phyloP scores from a whole-genome alignment of 2,113 vertebrate species.

The Potamarius usumacintae region DNA sequence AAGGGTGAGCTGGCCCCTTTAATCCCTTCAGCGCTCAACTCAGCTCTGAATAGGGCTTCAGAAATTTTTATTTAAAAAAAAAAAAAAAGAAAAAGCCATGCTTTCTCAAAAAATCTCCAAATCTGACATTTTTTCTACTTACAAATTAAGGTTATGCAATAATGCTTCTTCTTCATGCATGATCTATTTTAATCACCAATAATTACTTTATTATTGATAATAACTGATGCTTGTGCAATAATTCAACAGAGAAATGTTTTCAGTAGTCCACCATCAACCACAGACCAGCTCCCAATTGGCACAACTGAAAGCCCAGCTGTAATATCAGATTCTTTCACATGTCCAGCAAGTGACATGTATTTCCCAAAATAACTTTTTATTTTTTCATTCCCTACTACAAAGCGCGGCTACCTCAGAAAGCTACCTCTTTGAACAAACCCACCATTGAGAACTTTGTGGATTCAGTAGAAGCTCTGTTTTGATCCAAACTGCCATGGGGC shows the following conservation, averaged over 20 bases:
- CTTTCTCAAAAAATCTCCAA: neutral
- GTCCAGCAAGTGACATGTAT: constrained; percentile 19
- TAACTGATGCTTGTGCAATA: neutral
- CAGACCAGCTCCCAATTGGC: constrained; percentile 13
- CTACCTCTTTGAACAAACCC: constrained; percentile 14
- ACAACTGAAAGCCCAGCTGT: neutral
- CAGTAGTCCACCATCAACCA: neutral
- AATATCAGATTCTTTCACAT: constrained; percentile 26
- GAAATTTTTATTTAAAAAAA: too few species aligned
- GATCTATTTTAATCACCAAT: constrained; percentile 21
- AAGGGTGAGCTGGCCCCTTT: too few species aligned
- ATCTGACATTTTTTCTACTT: neutral
- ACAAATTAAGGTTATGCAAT: neutral
- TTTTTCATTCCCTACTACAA: constrained; percentile 8
- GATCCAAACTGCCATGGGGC: constrained; percentile 30
- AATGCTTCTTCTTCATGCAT: constrained; percentile 6
- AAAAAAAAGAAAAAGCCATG: neutral
- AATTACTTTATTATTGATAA: neutral
- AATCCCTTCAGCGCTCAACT: too few species aligned
- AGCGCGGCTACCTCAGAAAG: constrained; percentile 25
- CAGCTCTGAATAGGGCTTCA: too few species aligned
- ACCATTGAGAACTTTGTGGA: constrained; percentile 14
- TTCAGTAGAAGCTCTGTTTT: constrained; percentile 32
- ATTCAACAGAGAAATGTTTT: neutral
- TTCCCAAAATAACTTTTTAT: constrained; percentile 23